Evolutionary conservation across 1,140 invertebrate species (phyloP), one percentile per base, ranked within the genome.

Genomic region (Caerostris extrusa): DNA sequence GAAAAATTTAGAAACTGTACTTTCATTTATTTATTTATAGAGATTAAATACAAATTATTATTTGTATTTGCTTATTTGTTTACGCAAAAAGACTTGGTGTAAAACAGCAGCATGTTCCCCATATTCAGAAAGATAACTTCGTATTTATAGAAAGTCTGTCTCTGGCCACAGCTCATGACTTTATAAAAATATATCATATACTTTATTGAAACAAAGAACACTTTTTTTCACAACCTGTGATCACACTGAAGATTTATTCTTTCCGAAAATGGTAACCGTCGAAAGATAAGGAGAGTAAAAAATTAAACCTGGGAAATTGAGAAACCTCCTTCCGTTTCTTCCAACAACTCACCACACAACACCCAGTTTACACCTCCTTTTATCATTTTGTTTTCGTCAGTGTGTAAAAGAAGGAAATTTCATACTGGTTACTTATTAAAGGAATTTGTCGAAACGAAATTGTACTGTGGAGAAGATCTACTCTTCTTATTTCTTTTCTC

Each of bases 361-460:
- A 64, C 58, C 64, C 64, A 57, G 34, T 19, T 34, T 64, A 7
- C 87, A 7, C 87, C 55, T 89, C n/a, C 87, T 89, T 69, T 69
- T 34, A 61, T 89, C 64, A 53, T 89, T 71, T 89, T 69, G 34
- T 55, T 19, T 64, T 89, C 58, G 50, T 67, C 64, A 89, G 64
- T 57, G 17, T 56, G 71, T 53, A 58, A 87, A 87, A 87, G 60
- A 85, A 85, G 19, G 82, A 56, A 85, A 85, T 57, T 85, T 87
- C 85, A 87, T 89, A 71, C 87, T 71, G 67, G 87, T 89, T 89
- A 89, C 87, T 89, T 89, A 89, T 89, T 89, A 89, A 89, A 89
- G 87, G 87, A 89, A 89, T 69, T 89, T 71, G 67, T 89, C 87
- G 61, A 89, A 89, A 61, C 57, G 55, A 89, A 89, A 89, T 71